Percentiles rank a stretch among this genome's conserved stretches.
phyloP scores from a whole-genome alignment of 2,888 invertebrate genomes.

The Syrista parreyssii region DNA sequence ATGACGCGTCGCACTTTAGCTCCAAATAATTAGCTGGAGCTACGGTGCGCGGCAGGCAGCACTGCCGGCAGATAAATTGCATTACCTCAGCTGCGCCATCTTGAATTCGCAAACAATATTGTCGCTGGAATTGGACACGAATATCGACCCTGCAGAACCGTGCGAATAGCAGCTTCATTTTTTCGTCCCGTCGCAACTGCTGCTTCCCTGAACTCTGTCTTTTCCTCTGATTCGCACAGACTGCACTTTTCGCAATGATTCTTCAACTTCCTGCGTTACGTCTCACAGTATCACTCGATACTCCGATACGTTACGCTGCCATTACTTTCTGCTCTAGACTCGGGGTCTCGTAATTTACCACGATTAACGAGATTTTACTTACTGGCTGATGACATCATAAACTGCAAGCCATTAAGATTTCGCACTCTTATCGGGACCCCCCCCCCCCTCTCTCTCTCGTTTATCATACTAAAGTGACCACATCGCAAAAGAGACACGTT shows the following conservation, averaged over 20 bases:
- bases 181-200: not conserved
- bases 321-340: not conserved
- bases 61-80: conserved; percentile 38
- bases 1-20: not conserved
- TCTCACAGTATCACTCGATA: not conserved
- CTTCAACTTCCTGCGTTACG: too few relatives aligned
- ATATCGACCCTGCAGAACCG: conserved; percentile 31
- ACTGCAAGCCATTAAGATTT: conserved; percentile 30
- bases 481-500: not conserved
- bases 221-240: not conserved
- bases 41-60: conserved; percentile 8
- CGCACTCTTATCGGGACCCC: conserved; percentile 10
- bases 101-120: conserved; percentile 43
- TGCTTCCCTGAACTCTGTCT: not conserved
- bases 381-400: conserved; percentile 39
- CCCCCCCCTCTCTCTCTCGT: not conserved
- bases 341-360: not conserved
- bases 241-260: not conserved
- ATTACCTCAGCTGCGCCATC: conserved; percentile 38
- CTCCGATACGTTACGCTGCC: not conserved
- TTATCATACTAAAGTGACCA: not conserved
- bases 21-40: conserved; percentile 15
- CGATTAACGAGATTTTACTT: conserved; percentile 52
- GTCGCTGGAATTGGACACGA: conserved; percentile 37
- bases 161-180: conserved; percentile 39